Evolutionary conservation across 2,888 invertebrate species (phyloP).

Genomic region (Hermodice carunculata): DNA sequence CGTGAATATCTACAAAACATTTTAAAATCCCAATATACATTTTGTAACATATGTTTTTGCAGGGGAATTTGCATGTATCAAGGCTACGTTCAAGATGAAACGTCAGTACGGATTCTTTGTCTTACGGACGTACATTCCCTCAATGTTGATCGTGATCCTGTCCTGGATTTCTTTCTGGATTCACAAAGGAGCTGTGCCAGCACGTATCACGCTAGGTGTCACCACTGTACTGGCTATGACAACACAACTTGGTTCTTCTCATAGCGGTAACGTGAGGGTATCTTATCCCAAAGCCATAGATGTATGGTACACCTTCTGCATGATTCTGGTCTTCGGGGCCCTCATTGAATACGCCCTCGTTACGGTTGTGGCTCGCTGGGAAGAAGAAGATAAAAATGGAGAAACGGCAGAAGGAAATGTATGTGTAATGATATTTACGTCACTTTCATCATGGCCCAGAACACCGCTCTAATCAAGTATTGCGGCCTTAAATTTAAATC

Average conservation of each 20-base stretch:
- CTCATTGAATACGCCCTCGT: constrained; percentile 40
- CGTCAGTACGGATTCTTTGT: constrained; percentile 41
- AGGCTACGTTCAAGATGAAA: constrained; percentile 35
- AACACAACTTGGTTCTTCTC: constrained; percentile 27
- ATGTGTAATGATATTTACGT: no score
- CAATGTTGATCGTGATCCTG: constrained; percentile 43
- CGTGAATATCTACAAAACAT: no score
- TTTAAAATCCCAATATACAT: no score
- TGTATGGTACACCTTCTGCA: constrained; percentile 41
- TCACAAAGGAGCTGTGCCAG: constrained; percentile 44
- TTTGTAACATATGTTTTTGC: no score
- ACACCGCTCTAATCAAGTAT: no score
- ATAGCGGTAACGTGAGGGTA: constrained; percentile 30
- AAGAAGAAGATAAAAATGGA: no score
- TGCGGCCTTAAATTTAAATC: no score
- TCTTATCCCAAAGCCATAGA: constrained; percentile 45
- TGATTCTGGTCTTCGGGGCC: constrained; percentile 40
- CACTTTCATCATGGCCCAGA: no score
- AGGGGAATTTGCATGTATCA: constrained; percentile 41
- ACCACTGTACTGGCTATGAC: constrained; percentile 32
- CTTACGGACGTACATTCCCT: constrained; percentile 44
- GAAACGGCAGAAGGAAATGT: no score
- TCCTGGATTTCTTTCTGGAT: constrained; percentile 51
- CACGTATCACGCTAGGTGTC: constrained; percentile 39
- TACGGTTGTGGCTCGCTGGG: constrained; percentile 29